A percentile compares a stretch with the other conserved stretches of the same genome.
These are phyloP conservation scores for Tipula lateralis DNA, from an alignment of 2,888 invertebrate species.

Conservation along the genomic window DNA sequence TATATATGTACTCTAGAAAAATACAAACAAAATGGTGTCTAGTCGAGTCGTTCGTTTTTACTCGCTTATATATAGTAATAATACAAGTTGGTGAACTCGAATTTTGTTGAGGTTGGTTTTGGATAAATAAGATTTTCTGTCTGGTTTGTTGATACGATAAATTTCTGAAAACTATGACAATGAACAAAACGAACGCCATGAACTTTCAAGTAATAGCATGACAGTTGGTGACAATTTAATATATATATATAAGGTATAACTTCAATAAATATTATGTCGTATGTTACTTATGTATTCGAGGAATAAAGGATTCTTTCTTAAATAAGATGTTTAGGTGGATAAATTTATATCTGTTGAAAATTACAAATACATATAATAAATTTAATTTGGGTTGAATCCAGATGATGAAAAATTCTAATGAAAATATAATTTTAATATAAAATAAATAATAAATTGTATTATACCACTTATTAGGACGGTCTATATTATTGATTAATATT, in stretches of 20 bases:
- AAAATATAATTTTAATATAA: too few species aligned
- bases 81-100: background rate
- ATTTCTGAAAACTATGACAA: background rate
- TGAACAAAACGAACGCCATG: background rate
- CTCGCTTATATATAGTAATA: background rate
- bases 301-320: too few species aligned
- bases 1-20: background rate
- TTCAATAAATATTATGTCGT: too few species aligned
- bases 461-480: too few species aligned
- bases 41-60: background rate
- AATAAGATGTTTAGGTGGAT: too few species aligned
- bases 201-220: background rate
- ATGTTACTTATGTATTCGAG: too few species aligned
- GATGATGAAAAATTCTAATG: too few species aligned
- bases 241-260: background rate
- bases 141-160: background rate
- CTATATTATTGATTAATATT: too few species aligned
- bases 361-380: too few species aligned
- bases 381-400: too few species aligned
- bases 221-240: background rate
- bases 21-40: background rate
- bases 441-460: too few species aligned
- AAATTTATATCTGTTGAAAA: too few species aligned
- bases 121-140: background rate
- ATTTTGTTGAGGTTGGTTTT: conserved; percentile 19